These are phyloP conservation scores for Sinodicranocentrus sp. DNA, from an alignment of 2,888 invertebrate species.

Conservation along the genomic window DNA sequence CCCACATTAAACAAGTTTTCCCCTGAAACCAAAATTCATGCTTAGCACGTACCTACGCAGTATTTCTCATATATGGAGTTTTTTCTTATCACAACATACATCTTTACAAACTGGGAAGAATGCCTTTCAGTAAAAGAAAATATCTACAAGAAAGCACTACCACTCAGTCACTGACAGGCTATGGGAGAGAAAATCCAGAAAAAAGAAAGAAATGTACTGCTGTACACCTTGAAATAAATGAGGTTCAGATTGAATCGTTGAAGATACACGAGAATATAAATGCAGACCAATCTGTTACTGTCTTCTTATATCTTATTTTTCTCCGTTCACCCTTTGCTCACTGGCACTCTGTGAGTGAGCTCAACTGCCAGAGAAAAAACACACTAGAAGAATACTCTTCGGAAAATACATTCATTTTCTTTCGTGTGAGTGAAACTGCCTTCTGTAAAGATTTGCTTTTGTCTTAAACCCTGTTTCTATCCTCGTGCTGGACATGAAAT, in stretches of 20 bases:
- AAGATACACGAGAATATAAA: constrained; percentile 60
- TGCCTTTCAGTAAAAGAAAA: neutral
- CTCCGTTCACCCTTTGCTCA: neutral
- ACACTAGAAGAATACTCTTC: too few relatives aligned
- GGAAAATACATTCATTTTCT: neutral
- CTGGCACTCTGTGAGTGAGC: constrained; percentile 27
- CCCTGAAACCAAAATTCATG: too few relatives aligned
- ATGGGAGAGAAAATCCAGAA: too few relatives aligned
- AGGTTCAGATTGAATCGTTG: constrained; percentile 64
- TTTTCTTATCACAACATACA: neutral
- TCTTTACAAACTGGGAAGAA: neutral
- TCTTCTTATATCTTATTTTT: constrained; percentile 57
- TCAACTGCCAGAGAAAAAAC: constrained; percentile 40
- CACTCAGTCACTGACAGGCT: neutral
- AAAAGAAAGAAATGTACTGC: too few relatives aligned
- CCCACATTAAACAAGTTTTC: too few relatives aligned
- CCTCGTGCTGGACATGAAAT: neutral
- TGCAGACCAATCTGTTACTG: constrained; percentile 69
- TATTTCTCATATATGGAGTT: too few relatives aligned
- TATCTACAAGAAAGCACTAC: neutral
- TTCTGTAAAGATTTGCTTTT: too few relatives aligned
- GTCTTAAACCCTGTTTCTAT: too few relatives aligned
- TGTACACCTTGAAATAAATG: constrained; percentile 60
- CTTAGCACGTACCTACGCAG: too few relatives aligned
- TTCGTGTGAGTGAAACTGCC: too few relatives aligned